These are phyloP conservation scores for Heliconius hermathena DNA, from an alignment of 1,140 invertebrate species.

Conservation along the genomic window DNA sequence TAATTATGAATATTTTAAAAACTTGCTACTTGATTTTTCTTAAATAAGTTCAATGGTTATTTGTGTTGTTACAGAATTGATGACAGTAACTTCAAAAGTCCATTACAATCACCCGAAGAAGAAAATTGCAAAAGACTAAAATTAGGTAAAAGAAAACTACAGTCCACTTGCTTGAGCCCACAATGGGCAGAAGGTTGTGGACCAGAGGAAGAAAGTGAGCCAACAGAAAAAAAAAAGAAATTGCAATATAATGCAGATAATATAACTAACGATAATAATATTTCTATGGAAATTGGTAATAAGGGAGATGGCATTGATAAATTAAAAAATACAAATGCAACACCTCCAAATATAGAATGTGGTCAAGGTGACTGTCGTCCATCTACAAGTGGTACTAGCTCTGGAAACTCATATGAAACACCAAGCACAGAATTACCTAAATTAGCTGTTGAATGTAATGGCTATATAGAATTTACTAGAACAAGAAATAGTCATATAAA, in stretches of 20 bases:
- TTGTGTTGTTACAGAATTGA: constrained; percentile 56
- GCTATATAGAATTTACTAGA: constrained; percentile 81
- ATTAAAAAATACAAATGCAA: constrained; percentile 57
- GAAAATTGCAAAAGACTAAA: constrained; percentile 44
- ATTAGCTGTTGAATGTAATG: constrained; percentile 74
- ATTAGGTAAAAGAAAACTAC: constrained; percentile 56
- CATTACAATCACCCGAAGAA: constrained; percentile 62
- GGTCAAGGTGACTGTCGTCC: constrained; percentile 77
- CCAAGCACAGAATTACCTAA: constrained; percentile 68
- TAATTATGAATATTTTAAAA: no score
- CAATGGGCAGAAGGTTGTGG: constrained; percentile 68
- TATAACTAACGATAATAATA: not conserved
- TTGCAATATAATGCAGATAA: constrained; percentile 18
- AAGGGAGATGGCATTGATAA: constrained; percentile 64
- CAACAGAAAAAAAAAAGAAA: constrained; percentile 47
- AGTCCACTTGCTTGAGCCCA: constrained; percentile 59
- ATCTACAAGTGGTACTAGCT: constrained; percentile 70
- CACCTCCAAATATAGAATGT: constrained; percentile 66
- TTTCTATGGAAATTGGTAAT: constrained; percentile 49
- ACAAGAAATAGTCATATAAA: constrained; percentile 69
- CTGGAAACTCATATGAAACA: constrained; percentile 60
- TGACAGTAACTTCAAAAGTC: constrained; percentile 51
- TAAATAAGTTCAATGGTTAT: no score
- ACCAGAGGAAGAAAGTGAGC: constrained; percentile 48
- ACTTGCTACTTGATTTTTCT: no score